These are phyloP conservation scores for Rhaphigaster nebulosa DNA, from an alignment of 2,888 invertebrate species.

Conservation along the genomic window DNA sequence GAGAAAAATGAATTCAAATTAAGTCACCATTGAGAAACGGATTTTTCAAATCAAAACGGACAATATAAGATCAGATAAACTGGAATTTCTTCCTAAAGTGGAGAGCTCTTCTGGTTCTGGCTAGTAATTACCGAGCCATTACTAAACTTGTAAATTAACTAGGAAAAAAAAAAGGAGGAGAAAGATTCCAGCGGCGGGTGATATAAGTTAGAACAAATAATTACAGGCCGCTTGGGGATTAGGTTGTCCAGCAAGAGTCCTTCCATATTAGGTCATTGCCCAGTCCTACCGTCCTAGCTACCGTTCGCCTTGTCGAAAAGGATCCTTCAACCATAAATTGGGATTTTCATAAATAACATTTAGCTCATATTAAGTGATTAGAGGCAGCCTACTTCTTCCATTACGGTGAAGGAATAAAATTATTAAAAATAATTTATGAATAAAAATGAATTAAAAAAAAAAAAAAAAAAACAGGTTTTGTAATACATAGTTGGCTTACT, in stretches of 20 bases:
- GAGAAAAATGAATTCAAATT: constrained; percentile 13
- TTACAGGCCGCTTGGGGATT: neutral
- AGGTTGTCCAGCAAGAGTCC: neutral
- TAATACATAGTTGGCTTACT: too few species aligned
- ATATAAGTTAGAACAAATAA: constrained; percentile 42
- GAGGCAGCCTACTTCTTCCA: neutral
- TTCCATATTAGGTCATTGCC: constrained; percentile 28
- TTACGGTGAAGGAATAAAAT: neutral
- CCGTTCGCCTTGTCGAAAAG: neutral
- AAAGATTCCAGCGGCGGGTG: neutral
- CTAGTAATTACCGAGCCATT: neutral
- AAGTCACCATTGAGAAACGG: neutral
- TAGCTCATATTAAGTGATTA: neutral
- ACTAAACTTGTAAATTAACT: constrained; percentile 29
- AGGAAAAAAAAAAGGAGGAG: neutral
- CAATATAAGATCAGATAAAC: constrained; percentile 17
- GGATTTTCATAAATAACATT: neutral
- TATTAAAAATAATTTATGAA: neutral
- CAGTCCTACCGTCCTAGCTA: neutral
- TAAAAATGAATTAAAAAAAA: too few species aligned
- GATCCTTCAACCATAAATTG: neutral
- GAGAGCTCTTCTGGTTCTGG: neutral
- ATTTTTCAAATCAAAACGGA: constrained; percentile 21
- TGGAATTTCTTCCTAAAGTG: neutral
- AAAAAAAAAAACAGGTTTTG: too few species aligned